Conservation (phyloP, 2,113 vertebrate genomes). For the Cyanoderma ruficeps region DNA sequence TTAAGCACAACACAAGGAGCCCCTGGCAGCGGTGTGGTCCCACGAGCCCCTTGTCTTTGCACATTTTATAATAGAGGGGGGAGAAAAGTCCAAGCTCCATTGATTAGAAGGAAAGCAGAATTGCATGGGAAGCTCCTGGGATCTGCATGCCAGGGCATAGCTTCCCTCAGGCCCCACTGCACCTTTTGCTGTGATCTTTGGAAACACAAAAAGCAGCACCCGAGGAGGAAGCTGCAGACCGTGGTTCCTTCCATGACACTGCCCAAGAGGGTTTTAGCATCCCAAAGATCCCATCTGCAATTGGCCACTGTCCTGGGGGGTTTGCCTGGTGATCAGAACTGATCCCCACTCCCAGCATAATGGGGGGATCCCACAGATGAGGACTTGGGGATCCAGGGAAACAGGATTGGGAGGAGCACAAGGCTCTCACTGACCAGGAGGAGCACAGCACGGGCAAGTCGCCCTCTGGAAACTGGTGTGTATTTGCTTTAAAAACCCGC, state of each 20-base stretch:
- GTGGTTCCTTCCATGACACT: not conserved
- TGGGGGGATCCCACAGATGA: not conserved
- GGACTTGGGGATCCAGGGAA: not conserved
- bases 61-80: not conserved
- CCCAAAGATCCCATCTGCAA: not conserved
- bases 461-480: not conserved
- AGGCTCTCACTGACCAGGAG: not conserved
- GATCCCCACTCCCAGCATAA: rapidly evolving
- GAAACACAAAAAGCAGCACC: not conserved
- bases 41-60: not conserved
- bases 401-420: rapidly evolving
- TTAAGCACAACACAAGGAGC: not conserved
- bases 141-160: not conserved
- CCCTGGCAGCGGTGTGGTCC: not conserved
- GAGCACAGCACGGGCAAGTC: rapidly evolving
- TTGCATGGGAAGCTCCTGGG: not conserved
- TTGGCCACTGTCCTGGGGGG: rapidly evolving
- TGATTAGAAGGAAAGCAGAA: not conserved
- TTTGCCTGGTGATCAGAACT: not conserved
- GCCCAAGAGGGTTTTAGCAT: not conserved
- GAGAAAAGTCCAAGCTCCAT: not conserved
- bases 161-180: not conserved
- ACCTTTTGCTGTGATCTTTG: not conserved
- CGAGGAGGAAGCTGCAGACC: not conserved
- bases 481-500: not conserved